Base-by-base conservation (phyloP, 2,797 vertebrate species). In the Pygocentrus nattereri region DNA sequence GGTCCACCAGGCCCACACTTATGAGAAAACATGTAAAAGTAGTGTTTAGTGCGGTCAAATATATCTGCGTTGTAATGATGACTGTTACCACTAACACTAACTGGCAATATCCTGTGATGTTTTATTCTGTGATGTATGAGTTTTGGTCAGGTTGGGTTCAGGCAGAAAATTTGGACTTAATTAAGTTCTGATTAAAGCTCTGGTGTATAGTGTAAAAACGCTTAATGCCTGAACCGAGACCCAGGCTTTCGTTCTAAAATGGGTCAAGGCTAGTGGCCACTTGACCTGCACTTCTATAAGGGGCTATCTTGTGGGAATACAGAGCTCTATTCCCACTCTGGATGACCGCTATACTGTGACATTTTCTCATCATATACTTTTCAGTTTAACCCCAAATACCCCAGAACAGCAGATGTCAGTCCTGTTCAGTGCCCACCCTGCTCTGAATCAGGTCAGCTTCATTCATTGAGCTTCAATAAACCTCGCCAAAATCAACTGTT, bases 401-500 rank as follows among this genome's bases (percentile, higher is more conserved):
- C 59, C 70, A 47, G 19, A 8, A 11, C 23, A 30, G 58, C 27
- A 78, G 23, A 67, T 27, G 50, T 74, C 71, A 52, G 11, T 81
- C 58, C 61, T 74, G 30, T 54, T 50, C 68, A 7, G 25, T n/a
- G 31, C 38, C 44, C 49, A 13, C 30, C 62, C 56, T 58, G 6
- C 47, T 30, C 61, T 47, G 71, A 19, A 67, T 74, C 56, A 70
- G 65, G 78, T 82, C 76, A 74, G 67, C 38, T 67, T 74, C 74
- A 74, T 84, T 82, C 27, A 79, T 38, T 19, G 19, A 73, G 67
- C 73, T 62, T 78, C 13, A 69, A 31, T 25, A 5, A 56, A 61
- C 19, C 58, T 25, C 81, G 73, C 56, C 82, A 84, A 82, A 85
- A 70, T 78, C 61, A 80, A 85, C 76, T 75, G 4, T 69, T 75